These are phyloP conservation scores for Hyposmocoma kahamanoa DNA, from an alignment of 1,140 invertebrate genomes.

Conservation along the genomic window DNA sequence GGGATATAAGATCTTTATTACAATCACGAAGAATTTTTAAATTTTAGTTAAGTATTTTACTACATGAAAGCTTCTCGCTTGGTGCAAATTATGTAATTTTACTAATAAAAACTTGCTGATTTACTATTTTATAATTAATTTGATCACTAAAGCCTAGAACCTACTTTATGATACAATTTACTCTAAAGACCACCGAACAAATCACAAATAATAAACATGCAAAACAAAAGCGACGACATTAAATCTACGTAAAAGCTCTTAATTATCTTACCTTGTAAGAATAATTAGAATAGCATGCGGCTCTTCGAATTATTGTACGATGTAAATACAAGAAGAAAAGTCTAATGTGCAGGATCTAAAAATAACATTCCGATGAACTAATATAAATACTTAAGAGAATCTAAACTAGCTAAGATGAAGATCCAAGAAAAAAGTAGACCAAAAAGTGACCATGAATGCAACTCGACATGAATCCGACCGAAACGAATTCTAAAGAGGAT, in stretches of 20 bases:
- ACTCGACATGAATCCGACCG: conserved; percentile 36
- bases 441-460: conserved; percentile 51
- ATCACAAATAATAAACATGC: too few relatives aligned
- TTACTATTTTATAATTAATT: too few relatives aligned
- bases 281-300: conserved; percentile 35
- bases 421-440: conserved; percentile 54
- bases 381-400: conserved; percentile 27
- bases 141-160: too few relatives aligned
- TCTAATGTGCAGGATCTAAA: conserved; percentile 62
- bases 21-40: conserved; percentile 12
- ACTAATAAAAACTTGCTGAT: too few relatives aligned
- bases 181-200: too few relatives aligned
- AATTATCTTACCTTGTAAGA: conserved; percentile 27
- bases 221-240: too few relatives aligned
- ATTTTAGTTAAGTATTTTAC: too few relatives aligned
- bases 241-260: too few relatives aligned
- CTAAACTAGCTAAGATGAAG: conserved; percentile 52
- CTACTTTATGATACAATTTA: too few relatives aligned
- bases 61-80: too few relatives aligned
- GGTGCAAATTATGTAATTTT: too few relatives aligned
- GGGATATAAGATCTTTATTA: too few relatives aligned
- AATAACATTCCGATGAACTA: conserved; percentile 50
- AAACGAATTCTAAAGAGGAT: conserved; percentile 43
- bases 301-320: conserved; percentile 39
- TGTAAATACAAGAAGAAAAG: conserved; percentile 48